Percentiles rank a stretch among this genome's conserved stretches.
Evolutionary conservation across 2,888 invertebrate species (phyloP).

Genomic region (Eristalinus sepulchralis): DNA sequence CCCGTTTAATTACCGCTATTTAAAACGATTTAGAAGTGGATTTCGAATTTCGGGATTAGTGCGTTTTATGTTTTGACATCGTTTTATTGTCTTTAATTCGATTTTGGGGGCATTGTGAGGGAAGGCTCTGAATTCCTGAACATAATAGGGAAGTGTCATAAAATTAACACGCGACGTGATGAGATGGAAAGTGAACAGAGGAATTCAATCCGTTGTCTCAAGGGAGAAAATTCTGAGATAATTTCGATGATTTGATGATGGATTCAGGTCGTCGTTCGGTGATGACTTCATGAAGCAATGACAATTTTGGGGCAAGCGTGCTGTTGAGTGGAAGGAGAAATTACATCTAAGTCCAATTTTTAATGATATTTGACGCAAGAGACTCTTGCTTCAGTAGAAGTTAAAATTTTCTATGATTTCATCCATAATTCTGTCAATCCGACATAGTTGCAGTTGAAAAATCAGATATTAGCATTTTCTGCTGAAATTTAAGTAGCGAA

Average conservation of each 20-base stretch:
- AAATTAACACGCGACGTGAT: not conserved
- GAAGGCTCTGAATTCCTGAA: not conserved
- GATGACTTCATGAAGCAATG: too few species aligned
- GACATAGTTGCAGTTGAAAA: too few species aligned
- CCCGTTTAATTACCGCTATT: conserved; percentile 32
- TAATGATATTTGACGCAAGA: too few species aligned
- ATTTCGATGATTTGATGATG: not conserved
- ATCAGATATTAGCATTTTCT: too few species aligned
- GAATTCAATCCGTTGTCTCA: not conserved
- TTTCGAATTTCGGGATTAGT: conserved; percentile 13
- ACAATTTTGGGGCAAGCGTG: too few species aligned
- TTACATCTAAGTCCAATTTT: too few species aligned
- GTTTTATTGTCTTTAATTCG: not conserved
- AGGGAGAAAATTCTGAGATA: not conserved
- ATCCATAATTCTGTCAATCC: too few species aligned
- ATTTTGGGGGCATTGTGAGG: not conserved
- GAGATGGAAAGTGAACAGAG: not conserved
- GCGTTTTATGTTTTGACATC: conserved; percentile 11
- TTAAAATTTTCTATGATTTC: too few species aligned
- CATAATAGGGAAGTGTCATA: not conserved
- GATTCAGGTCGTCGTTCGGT: too few species aligned
- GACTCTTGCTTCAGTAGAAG: too few species aligned
- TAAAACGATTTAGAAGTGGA: conserved; percentile 20
- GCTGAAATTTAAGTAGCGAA: too few species aligned
- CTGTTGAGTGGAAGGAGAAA: too few species aligned